These are phyloP conservation scores for Rhynchonycteris naso DNA, from an alignment of 2,797 vertebrate genomes.

Conservation along the genomic window DNA sequence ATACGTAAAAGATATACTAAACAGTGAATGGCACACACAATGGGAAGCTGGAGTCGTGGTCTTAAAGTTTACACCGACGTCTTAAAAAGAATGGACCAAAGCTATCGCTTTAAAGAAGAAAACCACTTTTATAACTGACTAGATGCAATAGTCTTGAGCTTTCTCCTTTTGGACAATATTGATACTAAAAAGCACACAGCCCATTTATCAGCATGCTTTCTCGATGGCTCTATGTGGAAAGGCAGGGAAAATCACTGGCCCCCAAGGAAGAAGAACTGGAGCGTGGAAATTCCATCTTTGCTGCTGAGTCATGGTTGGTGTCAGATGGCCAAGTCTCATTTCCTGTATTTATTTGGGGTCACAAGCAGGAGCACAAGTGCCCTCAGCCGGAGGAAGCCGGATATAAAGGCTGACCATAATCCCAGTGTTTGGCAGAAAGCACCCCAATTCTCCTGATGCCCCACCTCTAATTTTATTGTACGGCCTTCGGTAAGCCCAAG, in stretches of 20 bases:
- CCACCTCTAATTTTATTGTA: neutral
- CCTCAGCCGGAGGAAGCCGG: neutral
- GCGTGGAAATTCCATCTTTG: neutral
- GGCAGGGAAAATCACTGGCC: neutral
- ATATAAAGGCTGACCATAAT: neutral
- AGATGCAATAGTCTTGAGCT: neutral
- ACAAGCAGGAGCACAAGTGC: neutral
- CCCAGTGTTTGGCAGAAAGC: neutral
- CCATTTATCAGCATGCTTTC: neutral
- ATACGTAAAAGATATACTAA: neutral
- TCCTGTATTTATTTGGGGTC: neutral
- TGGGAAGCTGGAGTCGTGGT: neutral
- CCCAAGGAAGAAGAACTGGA: neutral
- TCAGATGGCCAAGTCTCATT: neutral
- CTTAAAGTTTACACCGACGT: neutral
- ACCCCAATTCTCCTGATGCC: neutral
- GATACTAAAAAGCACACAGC: neutral
- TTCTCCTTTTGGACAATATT: neutral
- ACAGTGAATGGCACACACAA: neutral
- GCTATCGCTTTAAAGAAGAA: neutral
- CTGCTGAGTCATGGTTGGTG: neutral
- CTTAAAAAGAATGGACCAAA: neutral
- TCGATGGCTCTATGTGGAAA: neutral
- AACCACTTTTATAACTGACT: neutral
- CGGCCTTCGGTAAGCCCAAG: neutral